These are phyloP conservation scores for Drosophila pseudotalamancana DNA, from an alignment of 2,888 invertebrate species.

Conservation along the genomic window DNA sequence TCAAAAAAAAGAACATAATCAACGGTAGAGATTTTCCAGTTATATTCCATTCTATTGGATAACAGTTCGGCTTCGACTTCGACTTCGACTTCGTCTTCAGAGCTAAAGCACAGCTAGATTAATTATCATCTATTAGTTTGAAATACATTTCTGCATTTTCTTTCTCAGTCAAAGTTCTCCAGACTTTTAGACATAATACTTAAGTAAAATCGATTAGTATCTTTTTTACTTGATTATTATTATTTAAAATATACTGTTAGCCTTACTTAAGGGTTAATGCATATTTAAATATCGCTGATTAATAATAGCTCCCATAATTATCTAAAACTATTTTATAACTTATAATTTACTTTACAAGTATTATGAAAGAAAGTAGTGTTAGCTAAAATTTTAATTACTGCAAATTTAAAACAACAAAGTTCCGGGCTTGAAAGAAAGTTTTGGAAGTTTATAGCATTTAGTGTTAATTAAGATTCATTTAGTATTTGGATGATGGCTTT, in stretches of 20 bases:
- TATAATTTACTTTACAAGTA: no score
- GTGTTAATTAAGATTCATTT: conserved; percentile 4
- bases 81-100: not conserved
- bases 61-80: conserved; percentile 1
- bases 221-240: no score
- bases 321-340: no score
- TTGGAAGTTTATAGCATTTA: not conserved
- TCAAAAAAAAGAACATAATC: conserved; percentile 34
- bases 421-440: no score
- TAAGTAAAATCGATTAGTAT: not conserved
- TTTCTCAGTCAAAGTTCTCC: not conserved
- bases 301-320: no score
- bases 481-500: not conserved
- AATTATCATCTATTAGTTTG: conserved; percentile 1
- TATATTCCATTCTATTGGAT: conserved; percentile 23
- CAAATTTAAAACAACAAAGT: no score
- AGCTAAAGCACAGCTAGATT: conserved; percentile 1
- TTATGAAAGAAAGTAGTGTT: no score
- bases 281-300: no score
- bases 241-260: no score
- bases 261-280: no score
- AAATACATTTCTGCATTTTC: no score
- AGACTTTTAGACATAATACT: not conserved
- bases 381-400: no score
- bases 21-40: conserved; percentile 26